phyloP scores from a whole-genome alignment of 2,797 vertebrate genomes.

The Borostomias antarcticus region DNA sequence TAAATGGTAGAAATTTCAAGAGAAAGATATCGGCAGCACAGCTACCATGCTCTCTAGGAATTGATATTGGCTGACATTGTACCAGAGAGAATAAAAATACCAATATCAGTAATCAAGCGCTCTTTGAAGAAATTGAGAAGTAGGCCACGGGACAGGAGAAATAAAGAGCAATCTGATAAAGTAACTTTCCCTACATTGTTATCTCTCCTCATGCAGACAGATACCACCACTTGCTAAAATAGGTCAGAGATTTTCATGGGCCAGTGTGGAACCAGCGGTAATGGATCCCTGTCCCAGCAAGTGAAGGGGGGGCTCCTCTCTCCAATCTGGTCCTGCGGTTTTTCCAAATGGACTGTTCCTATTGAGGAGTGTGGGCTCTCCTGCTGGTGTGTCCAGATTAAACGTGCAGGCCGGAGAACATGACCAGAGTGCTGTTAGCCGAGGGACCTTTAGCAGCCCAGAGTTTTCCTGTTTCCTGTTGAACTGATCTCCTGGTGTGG shows the following conservation, averaged over 20 bases:
- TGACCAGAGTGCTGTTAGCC: background rate
- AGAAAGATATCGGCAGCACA: background rate
- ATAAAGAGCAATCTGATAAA: background rate
- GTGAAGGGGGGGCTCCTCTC: slow-evolving; percentile 3
- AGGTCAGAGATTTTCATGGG: slow-evolving; percentile 24
- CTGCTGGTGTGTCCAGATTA: slow-evolving; percentile 9
- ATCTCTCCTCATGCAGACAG: slow-evolving; percentile 8
- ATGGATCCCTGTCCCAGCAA: slow-evolving; percentile 3
- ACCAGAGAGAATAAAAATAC: background rate
- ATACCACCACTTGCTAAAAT: slow-evolving; percentile 19
- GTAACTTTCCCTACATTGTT: slow-evolving; percentile 22
- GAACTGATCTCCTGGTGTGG: too few relatives aligned
- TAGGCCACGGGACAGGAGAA: background rate
- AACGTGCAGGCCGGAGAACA: background rate
- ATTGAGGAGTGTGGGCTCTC: slow-evolving; percentile 12
- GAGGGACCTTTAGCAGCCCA: too few relatives aligned
- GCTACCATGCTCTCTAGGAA: background rate
- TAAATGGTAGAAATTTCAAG: slow-evolving; percentile 2
- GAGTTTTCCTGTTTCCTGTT: too few relatives aligned
- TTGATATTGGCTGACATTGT: background rate
- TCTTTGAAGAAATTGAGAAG: background rate
- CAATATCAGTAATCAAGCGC: background rate
- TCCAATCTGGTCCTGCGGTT: slow-evolving; percentile 8
- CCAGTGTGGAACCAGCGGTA: slow-evolving; percentile 13
- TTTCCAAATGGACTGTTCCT: slow-evolving; percentile 4